Evolutionary conservation across 92 coral and sea anemone genomes (phyloP), one percentile per base, ranked within the genome.

Genomic region (Galaxea fascicularis): DNA sequence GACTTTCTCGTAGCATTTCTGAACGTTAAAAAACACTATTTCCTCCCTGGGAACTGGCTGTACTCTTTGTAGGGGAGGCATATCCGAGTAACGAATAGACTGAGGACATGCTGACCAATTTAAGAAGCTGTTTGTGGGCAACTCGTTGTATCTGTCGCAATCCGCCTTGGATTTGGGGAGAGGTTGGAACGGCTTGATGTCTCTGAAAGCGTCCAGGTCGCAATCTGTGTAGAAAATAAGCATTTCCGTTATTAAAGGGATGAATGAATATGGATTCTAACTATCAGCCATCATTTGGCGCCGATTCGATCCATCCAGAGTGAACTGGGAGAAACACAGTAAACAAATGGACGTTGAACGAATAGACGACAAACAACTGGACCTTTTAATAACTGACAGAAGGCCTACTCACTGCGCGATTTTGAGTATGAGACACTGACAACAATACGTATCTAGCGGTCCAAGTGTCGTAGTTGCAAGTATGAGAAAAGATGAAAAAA

Each of bases 1-100:
- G 0, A 96, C 97, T 73, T 94, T 94, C 41, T 94, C 98, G 87
- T 94, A 94, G 79, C 93, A 90, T 27, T 85, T 90, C 76, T 91
- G 79, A n/a, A 94, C 87, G 75, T 94, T 93, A 9, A 92, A 77
- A 69, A 94, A 94, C 45, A 83, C 85, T 8, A 94, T 92, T 66
- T 81, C 86, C 46, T 82, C 86, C 10, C 77, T 45, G 39, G 52
- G 35, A 17, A 10, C 73, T 71, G 86, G 21, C 28, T 22, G 70
- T 14, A 82, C 64, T 57, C 86, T 68, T n/a, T 57, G 86, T 27
- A 82, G 86, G 41, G 86, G 78, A 0, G 86, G 78, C 86, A 82
- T 56, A 10, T 71, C 86, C 12, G 71, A 4, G 46, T 39, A 70
- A 20, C 78, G 78, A 4, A 58, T 58, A 22, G 69, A 16, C 20